Evolutionary conservation across 2,797 vertebrate species (phyloP).

Genomic region (Oophaga sylvatica): DNA sequence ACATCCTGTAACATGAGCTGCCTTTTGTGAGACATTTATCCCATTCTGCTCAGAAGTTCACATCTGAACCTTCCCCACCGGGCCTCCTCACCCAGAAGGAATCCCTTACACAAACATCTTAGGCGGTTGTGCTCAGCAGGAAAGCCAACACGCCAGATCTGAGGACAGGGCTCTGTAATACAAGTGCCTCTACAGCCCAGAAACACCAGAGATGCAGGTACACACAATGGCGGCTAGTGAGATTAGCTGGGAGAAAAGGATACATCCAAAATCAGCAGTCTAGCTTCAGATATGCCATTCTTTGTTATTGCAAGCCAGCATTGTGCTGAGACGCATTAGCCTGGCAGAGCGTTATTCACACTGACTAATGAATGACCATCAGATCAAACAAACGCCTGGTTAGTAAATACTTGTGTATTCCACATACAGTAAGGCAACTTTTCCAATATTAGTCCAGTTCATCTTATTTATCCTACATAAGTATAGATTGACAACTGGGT

Average conservation of each 20-base stretch:
- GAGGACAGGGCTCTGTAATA: slow-evolving; percentile 30
- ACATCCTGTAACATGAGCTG: slow-evolving; percentile 53
- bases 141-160: slow-evolving; percentile 24
- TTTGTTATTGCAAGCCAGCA: not conserved
- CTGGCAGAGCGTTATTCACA: too few relatives aligned
- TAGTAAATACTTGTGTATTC: too few relatives aligned
- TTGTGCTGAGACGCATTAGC: not conserved
- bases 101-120: slow-evolving; percentile 56
- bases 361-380: too few relatives aligned
- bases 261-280: not conserved
- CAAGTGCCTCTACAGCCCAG: slow-evolving; percentile 14
- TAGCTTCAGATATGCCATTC: not conserved
- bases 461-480: too few relatives aligned
- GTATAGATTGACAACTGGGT: too few relatives aligned
- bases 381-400: too few relatives aligned
- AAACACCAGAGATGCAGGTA: not conserved
- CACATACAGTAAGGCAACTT: too few relatives aligned
- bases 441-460: too few relatives aligned
- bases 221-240: not conserved
- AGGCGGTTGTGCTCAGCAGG: not conserved
- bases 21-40: slow-evolving; percentile 48
- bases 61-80: slow-evolving; percentile 46
- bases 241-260: not conserved
- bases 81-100: slow-evolving; percentile 56
- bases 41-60: slow-evolving; percentile 50